Percentiles rank a stretch among this genome's conserved stretches.
phyloP scores from a whole-genome alignment of 2,888 invertebrate genomes.

The Sesamia inferens region DNA sequence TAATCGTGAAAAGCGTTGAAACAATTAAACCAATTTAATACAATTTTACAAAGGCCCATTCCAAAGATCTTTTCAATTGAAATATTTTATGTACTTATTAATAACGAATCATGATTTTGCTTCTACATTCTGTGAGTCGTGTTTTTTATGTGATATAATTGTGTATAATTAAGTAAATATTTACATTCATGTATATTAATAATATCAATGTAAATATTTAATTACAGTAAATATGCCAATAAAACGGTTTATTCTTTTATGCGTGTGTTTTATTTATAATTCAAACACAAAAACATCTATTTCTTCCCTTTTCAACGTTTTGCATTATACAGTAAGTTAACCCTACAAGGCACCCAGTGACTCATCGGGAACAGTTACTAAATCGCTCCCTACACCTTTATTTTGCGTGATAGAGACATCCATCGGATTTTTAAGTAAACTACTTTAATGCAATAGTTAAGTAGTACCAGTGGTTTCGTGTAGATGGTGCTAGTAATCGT shows the following conservation, averaged over 20 bases:
- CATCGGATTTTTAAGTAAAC: too few relatives aligned
- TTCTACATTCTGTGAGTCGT: slow-evolving; percentile 85
- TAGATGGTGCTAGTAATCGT: too few relatives aligned
- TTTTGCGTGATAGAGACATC: too few relatives aligned
- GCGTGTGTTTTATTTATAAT: slow-evolving; percentile 66
- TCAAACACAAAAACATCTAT: not conserved
- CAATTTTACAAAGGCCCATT: slow-evolving; percentile 74
- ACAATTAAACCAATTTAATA: slow-evolving; percentile 53
- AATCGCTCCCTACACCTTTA: too few relatives aligned
- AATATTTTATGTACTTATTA: slow-evolving; percentile 72
- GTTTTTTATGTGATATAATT: slow-evolving; percentile 88
- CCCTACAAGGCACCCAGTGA: too few relatives aligned
- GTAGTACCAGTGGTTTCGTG: too few relatives aligned
- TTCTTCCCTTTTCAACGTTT: too few relatives aligned
- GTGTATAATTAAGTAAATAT: slow-evolving; percentile 84
- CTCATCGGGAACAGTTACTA: too few relatives aligned
- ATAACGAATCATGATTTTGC: slow-evolving; percentile 74
- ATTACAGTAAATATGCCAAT: slow-evolving; percentile 86
- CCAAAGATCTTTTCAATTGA: slow-evolving; percentile 79
- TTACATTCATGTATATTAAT: slow-evolving; percentile 56
- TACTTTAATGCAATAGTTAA: too few relatives aligned
- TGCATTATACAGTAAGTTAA: too few relatives aligned
- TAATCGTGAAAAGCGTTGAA: slow-evolving; percentile 33
- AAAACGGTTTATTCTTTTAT: slow-evolving; percentile 89
- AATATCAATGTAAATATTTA: slow-evolving; percentile 85